phyloP scores from a whole-genome alignment of 2,797 vertebrate species.

The Furcifer pardalis region DNA sequence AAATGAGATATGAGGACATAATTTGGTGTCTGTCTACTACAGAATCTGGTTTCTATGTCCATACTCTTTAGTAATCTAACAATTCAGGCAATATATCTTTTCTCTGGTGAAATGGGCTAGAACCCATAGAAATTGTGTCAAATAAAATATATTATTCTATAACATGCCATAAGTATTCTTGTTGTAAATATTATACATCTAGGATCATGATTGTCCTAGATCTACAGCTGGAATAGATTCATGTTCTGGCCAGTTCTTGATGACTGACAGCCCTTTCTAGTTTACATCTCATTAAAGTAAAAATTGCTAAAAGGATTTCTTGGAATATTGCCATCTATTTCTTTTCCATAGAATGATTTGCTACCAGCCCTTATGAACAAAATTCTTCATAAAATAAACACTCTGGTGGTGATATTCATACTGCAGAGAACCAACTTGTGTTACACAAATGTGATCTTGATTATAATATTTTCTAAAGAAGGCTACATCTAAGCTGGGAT shows the following conservation, averaged over 20 bases:
- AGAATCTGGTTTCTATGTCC: not conserved
- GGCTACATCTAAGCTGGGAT: conserved; percentile 49
- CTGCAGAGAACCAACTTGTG: not conserved
- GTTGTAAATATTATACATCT: not conserved
- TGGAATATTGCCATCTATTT: not conserved
- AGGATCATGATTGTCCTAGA: not conserved
- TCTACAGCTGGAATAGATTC: not conserved
- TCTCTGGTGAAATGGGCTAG: not conserved
- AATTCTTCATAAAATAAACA: conserved; percentile 10
- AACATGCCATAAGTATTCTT: not conserved
- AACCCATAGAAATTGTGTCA: not conserved
- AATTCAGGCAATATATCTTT: not conserved
- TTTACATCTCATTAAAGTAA: not conserved
- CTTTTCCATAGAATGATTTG: not conserved
- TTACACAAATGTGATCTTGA: not conserved
- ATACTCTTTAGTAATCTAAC: not conserved
- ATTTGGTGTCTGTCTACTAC: not conserved
- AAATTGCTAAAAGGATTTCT: not conserved
- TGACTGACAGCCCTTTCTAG: not conserved
- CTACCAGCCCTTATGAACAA: not conserved
- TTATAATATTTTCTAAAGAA: conserved; percentile 69
- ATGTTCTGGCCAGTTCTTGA: not conserved
- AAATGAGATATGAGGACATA: not conserved
- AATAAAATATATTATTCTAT: not conserved
- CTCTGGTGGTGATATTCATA: not conserved